A percentile compares a stretch with the other conserved stretches of the same genome.
phyloP scores from a whole-genome alignment of 2,797 vertebrate genomes.

The Threskiornis aethiopicus region DNA sequence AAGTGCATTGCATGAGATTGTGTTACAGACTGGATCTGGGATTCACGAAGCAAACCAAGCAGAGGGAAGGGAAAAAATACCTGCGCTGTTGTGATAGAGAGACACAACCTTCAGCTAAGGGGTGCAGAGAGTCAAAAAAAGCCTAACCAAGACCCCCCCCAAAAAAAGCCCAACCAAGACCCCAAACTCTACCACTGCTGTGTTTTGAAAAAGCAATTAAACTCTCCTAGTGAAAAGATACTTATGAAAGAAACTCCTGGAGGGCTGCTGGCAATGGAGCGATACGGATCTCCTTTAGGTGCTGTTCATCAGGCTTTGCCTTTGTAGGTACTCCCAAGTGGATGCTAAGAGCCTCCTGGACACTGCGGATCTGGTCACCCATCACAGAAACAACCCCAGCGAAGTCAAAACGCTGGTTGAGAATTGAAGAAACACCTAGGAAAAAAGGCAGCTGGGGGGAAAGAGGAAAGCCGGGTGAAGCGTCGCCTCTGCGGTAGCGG shows the following conservation, averaged over 20 bases:
- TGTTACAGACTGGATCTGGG: background rate
- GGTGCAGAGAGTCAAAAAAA: background rate
- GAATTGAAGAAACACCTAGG: background rate
- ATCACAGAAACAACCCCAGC: background rate
- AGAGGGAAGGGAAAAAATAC: background rate
- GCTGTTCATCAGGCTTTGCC: background rate
- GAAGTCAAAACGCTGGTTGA: background rate
- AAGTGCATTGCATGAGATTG: fast-evolving
- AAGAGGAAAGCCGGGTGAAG: background rate
- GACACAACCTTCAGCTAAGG: background rate
- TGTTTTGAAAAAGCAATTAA: background rate
- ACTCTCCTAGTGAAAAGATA: background rate
- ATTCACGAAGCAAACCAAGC: background rate
- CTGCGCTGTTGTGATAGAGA: background rate
- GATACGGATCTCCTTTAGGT: background rate
- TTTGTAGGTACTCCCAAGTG: constrained; percentile 13
- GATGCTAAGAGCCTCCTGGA: constrained; percentile 34
- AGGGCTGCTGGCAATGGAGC: background rate
- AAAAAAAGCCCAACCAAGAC: background rate
- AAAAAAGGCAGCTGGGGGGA: background rate
- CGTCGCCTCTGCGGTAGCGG: background rate
- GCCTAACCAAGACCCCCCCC: too few species aligned
- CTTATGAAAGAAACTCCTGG: background rate
- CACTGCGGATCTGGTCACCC: background rate
- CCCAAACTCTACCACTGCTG: background rate